These are phyloP conservation scores for Callosobruchus maculatus DNA, from an alignment of 2,888 invertebrate species.

Conservation along the genomic window DNA sequence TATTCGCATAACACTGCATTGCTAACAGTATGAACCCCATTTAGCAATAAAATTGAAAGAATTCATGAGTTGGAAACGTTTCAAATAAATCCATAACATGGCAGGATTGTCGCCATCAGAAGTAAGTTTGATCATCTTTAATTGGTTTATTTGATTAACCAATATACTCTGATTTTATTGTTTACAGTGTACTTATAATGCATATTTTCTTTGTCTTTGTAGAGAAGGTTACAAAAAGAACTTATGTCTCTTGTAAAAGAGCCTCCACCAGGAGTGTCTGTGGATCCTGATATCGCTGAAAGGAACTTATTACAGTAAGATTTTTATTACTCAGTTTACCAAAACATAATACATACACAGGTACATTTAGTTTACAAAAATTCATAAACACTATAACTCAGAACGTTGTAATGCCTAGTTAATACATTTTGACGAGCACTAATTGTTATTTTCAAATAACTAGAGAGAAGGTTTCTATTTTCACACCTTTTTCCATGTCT, in stretches of 20 bases:
- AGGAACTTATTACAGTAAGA: slow-evolving; percentile 63
- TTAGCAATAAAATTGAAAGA: background rate
- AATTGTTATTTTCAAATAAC: no score
- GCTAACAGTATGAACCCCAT: background rate
- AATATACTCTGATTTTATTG: slow-evolving; percentile 12
- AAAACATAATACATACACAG: background rate
- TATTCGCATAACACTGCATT: background rate
- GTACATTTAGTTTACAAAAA: no score
- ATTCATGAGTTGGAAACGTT: background rate
- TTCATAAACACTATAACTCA: no score
- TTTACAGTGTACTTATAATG: slow-evolving; percentile 39
- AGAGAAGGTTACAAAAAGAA: slow-evolving; percentile 93
- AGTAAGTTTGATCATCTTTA: slow-evolving; percentile 47
- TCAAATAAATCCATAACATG: slow-evolving; percentile 51
- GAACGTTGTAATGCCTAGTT: no score
- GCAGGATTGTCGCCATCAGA: slow-evolving; percentile 73
- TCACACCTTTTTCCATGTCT: no score
- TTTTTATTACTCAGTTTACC: background rate
- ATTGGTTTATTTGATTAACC: slow-evolving; percentile 1
- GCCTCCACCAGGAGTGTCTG: slow-evolving; percentile 88
- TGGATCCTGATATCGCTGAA: slow-evolving; percentile 78
- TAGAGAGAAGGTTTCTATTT: no score
- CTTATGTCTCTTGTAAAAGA: slow-evolving; percentile 89
- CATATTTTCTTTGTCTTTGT: slow-evolving; percentile 4
- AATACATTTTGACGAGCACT: no score